Evolutionary conservation across 2,888 invertebrate species (phyloP).

Genomic region (Cheilosia impressa): DNA sequence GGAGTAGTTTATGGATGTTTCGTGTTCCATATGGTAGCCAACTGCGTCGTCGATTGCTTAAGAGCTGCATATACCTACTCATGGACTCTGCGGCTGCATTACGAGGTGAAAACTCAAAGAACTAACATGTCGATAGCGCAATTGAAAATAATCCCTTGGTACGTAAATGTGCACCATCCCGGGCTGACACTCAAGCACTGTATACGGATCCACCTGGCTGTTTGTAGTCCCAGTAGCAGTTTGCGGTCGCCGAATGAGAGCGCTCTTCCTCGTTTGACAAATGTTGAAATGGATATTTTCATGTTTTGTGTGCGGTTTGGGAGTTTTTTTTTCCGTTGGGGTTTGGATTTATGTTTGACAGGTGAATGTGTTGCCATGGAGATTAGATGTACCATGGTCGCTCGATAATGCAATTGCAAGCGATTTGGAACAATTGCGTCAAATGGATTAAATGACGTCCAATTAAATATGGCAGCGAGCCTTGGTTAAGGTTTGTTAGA

Average conservation of each 20-base stretch:
- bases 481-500: constrained; percentile 9
- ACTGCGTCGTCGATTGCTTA: constrained; percentile 26
- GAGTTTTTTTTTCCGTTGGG: background rate
- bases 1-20: constrained; percentile 32
- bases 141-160: constrained; percentile 64
- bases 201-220: background rate
- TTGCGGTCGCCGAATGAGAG: constrained; percentile 16
- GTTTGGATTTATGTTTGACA: constrained; percentile 68
- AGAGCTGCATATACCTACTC: constrained; percentile 13
- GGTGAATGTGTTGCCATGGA: constrained; percentile 66
- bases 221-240: background rate
- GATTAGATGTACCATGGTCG: constrained; percentile 53
- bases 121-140: constrained; percentile 57
- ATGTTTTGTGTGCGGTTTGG: constrained; percentile 57
- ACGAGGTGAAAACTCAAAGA: background rate
- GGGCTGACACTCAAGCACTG: background rate
- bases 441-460: constrained; percentile 24
- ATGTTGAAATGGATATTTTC: constrained; percentile 56
- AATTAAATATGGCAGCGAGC: constrained; percentile 1
- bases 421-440: constrained; percentile 6
- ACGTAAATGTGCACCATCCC: background rate
- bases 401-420: background rate
- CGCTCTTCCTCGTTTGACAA: constrained; percentile 54
- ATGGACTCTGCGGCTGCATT: background rate
- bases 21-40: constrained; percentile 7